Conservation (phyloP, 2,113 vertebrate genomes). For the Cyanocitta stelleri region DNA sequence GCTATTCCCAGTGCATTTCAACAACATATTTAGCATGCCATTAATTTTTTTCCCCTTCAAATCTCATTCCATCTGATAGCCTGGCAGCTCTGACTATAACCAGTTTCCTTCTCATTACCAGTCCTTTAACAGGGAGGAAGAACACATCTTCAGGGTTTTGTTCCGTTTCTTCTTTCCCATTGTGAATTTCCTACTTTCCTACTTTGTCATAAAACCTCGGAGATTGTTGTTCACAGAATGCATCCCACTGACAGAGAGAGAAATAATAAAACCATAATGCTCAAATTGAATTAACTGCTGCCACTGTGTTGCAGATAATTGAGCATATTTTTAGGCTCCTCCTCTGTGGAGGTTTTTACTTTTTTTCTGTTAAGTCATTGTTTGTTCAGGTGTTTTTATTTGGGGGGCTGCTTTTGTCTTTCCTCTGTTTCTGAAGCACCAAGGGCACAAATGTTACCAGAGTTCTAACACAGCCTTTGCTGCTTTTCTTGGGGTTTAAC, state of each 20-base stretch:
- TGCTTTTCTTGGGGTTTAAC: neutral
- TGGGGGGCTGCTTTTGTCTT: neutral
- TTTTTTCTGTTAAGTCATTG: neutral
- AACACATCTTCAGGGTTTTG: conserved; percentile 14
- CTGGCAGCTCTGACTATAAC: conserved; percentile 34
- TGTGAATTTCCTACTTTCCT: conserved; percentile 43
- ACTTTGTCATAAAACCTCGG: neutral
- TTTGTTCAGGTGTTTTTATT: neutral
- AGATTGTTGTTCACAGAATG: neutral
- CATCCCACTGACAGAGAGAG: conserved; percentile 9
- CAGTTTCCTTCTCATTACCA: conserved; percentile 20
- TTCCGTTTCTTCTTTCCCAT: neutral
- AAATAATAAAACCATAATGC: neutral
- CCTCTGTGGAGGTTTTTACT: neutral
- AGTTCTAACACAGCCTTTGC: neutral
- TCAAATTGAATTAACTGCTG: neutral
- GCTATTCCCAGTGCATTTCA: conserved; percentile 31
- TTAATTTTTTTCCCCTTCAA: conserved; percentile 36
- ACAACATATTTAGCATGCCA: conserved; percentile 46
- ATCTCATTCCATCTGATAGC: conserved; percentile 50
- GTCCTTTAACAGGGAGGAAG: neutral
- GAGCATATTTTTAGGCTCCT: neutral
- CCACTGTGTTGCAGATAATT: neutral
- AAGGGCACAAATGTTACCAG: neutral
- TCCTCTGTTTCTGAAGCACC: neutral